Percentiles rank a stretch among this genome's conserved stretches.
phyloP scores from a whole-genome alignment of 2,797 vertebrate species.

The Diglossa cyanea region DNA sequence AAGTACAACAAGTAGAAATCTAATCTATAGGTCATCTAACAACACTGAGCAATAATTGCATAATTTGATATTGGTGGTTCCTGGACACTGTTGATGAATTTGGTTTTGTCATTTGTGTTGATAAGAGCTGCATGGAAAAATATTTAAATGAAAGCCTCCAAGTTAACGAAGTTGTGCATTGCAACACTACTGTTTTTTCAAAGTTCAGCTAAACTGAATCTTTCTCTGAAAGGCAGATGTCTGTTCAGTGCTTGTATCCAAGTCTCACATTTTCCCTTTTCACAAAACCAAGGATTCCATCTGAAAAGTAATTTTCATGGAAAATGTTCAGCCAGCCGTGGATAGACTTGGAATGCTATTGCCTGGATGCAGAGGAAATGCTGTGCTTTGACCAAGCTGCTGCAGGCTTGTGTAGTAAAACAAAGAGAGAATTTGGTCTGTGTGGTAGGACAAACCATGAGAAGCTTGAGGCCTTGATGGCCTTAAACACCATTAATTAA shows the following conservation, averaged over 20 bases:
- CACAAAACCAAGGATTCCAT: neutral
- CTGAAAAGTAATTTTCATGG: neutral
- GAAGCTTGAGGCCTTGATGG: neutral
- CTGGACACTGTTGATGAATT: neutral
- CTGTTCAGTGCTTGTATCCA: constrained; percentile 5
- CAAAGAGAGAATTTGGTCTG: neutral
- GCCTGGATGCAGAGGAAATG: neutral
- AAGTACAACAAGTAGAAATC: neutral
- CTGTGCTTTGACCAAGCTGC: neutral
- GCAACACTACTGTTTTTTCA: neutral
- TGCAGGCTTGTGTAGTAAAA: neutral
- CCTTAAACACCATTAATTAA: neutral
- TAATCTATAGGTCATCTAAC: neutral
- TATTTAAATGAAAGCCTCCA: neutral
- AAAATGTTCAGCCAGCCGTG: neutral
- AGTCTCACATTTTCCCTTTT: constrained; percentile 15
- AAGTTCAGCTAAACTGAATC: neutral
- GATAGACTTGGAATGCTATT: neutral
- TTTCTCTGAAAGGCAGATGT: neutral
- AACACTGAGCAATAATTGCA: neutral
- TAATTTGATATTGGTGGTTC: neutral
- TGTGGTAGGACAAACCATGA: neutral
- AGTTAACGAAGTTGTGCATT: neutral
- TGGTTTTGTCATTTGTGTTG: neutral
- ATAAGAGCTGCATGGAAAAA: neutral